Evolutionary conservation across 2,888 invertebrate genomes (phyloP), one percentile per base, ranked within the genome.

Genomic region (Pristionchus entomophagus): DNA sequence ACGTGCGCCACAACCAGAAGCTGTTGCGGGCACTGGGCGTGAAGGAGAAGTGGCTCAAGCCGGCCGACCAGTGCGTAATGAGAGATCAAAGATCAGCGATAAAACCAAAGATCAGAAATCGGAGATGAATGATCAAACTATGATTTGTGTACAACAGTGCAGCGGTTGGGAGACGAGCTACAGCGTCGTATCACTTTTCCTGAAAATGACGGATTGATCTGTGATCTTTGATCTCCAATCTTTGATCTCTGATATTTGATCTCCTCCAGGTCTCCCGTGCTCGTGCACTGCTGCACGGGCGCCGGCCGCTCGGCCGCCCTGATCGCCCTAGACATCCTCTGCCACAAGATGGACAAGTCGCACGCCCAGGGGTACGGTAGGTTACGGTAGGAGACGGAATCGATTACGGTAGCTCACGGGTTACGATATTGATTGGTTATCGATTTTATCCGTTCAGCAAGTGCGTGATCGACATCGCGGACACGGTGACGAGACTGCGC

Each of bases 311-410:
- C 89, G 56, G 90, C 91, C 12, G 86, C 88, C 14, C 14, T 92
- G 45, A 91, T 86, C 2, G 90, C 90, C 5, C 85, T 92, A 29
- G 92, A 92, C 87, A 91, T 92, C 86, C 87, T 90, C 65, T 87
- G 86, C 82, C 86, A 86, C 6, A 89, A 89, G 81, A 87, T 92
- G 59, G 89, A 91, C 56, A 87, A 86, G 19, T 88, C 51, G 62
- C 73, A 81, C 38, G 22, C 65, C 8, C n/a, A 51, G 73, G 80
- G 84, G 49, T n/a, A n/a, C n/a, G n/a, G n/a, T n/a, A n/a, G n/a
- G n/a, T n/a, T n/a, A n/a, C n/a, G n/a, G n/a, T n/a, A n/a, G n/a
- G n/a, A n/a, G n/a, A n/a, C n/a, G n/a, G n/a, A n/a, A n/a, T n/a
- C n/a, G n/a, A n/a, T n/a, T 49, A 62, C 80, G 14, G 88, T 80